Conservation (phyloP, 2,888 invertebrate species). For the Andrena chrysosceles region DNA sequence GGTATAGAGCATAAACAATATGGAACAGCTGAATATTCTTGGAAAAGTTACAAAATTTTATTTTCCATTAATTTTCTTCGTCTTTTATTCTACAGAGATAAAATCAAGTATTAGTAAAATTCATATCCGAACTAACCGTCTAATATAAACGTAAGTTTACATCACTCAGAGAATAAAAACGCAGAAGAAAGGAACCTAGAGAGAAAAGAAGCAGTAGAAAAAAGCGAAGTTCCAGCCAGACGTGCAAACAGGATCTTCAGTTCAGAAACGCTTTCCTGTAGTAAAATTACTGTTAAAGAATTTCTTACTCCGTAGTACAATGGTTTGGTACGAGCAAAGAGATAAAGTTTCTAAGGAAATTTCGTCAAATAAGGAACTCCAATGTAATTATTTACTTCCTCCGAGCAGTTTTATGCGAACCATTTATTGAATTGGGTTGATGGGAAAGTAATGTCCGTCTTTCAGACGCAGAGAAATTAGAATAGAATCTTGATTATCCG, state of each 20-base stretch:
- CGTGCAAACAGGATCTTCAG: conserved; percentile 29
- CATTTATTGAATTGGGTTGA: no score
- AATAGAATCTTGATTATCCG: no score
- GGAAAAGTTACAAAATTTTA: no score
- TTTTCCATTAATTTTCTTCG: no score
- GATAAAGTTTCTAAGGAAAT: conserved; percentile 13
- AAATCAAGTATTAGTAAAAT: not conserved
- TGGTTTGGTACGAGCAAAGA: not conserved
- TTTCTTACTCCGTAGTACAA: conserved; percentile 1
- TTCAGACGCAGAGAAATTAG: no score
- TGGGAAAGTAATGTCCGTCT: no score
- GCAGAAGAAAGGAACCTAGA: conserved; percentile 8
- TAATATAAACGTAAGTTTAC: not conserved
- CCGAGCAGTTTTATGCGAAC: not conserved
- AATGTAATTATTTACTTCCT: not conserved
- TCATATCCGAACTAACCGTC: not conserved
- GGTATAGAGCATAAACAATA: no score
- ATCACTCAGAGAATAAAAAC: not conserved
- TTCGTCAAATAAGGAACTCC: conserved; percentile 5
- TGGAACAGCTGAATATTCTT: no score
- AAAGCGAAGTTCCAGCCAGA: conserved; percentile 2
- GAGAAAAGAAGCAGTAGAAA: conserved; percentile 14
- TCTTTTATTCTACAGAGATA: not conserved
- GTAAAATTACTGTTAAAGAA: conserved; percentile 21
- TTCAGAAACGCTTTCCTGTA: conserved; percentile 18